Evolutionary conservation across 2,113 vertebrate genomes (phyloP), one percentile per base, ranked within the genome.

Genomic region (Sander vitreus): DNA sequence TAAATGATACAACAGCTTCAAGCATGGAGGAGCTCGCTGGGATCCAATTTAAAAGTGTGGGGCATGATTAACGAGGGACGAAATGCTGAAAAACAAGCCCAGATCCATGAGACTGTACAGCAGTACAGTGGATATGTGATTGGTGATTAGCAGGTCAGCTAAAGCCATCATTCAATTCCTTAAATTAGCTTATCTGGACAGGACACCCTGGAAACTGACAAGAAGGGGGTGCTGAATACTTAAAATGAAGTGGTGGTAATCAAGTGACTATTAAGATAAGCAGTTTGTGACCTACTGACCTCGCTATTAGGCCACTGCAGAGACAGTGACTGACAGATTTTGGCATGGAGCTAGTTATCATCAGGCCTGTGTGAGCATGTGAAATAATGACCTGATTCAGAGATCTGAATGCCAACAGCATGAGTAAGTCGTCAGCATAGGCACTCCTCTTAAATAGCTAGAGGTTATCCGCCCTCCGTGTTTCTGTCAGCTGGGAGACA

Each of bases 101-200:
- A 33, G 57, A 70, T 80, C 80, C 58, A 57, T 10, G 57, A 85
- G 69, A 43, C 25, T 10, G 54, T 6, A 19, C 16, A 39, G 65
- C 78, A 18, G 78, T 1, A 55, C 78, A 23, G 70, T 14, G 43
- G 76, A 64, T 73, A 1, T 67, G 47, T 75, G 81, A 85, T 66
- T 70, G 66, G 69, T 89, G 87, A 93, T 94, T 90, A 94, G 88
- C 91, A 90, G 88, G 84, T 86, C 71, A 21, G 76, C 63, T 73
- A 66, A 83, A 64, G 77, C 50, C 71, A 55, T 75, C 90, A 93
- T 88, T 92, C 85, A 86, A 58, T 64, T 76, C 23, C 89, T 91
- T 83, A 84, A 91, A 91, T 93, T 85, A 91, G 86, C 87, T 89
- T 55, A 45, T 72, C 68, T 66, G 68, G 82, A 87, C 72, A 23